Evolutionary conservation across 2,113 vertebrate species (phyloP).

Genomic region (Microcebus jonahi): DNA sequence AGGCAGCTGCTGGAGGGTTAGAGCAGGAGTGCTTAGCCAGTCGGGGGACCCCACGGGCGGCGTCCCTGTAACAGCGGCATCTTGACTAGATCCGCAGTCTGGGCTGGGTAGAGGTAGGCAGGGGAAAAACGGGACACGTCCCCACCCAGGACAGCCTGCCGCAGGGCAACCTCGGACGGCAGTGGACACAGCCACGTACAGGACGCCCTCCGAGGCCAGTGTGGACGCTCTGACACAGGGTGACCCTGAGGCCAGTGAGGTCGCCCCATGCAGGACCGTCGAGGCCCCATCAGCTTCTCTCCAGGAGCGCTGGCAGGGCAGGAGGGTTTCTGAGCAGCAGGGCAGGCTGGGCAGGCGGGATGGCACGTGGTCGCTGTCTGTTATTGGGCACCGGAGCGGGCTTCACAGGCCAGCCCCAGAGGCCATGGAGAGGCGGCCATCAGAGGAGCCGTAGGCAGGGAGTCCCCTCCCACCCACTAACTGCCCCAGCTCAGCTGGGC

Average conservation of each 20-base stretch:
- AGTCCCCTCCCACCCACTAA: neutral
- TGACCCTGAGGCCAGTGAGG: neutral
- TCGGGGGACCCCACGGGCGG: neutral
- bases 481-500: slow-evolving; percentile 63
- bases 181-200: neutral
- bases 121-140: neutral
- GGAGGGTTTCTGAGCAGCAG: neutral
- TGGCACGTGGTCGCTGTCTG: slow-evolving; percentile 84
- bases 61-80: neutral
- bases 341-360: neutral
- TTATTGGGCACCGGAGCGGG: slow-evolving; percentile 82
- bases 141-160: neutral
- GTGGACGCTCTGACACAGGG: neutral
- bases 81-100: neutral
- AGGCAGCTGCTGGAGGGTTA: neutral
- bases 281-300: rapidly evolving
- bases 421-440: slow-evolving; percentile 81
- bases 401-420: slow-evolving; percentile 84
- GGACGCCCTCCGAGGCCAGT: neutral
- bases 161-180: too few relatives aligned
- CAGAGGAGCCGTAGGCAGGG: slow-evolving; percentile 76
- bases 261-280: rapidly evolving
- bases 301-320: neutral
- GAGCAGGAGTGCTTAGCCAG: neutral
- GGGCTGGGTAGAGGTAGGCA: neutral